These are phyloP conservation scores for Diachasma alloeum DNA, from an alignment of 1,140 invertebrate species.

Conservation along the genomic window DNA sequence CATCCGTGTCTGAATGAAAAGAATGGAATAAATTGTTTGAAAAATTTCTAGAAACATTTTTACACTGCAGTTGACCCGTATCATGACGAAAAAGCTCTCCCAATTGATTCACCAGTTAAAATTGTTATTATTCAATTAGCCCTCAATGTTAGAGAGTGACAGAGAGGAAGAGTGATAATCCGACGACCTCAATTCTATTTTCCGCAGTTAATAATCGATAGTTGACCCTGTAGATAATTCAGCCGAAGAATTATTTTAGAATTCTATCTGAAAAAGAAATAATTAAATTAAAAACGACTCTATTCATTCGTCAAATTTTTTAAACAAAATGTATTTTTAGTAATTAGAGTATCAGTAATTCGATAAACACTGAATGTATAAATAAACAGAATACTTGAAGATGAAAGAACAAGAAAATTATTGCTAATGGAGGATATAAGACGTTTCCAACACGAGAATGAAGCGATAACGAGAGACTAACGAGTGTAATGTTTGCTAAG, in stretches of 20 bases:
- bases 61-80: background rate
- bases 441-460: slow-evolving; percentile 1
- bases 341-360: background rate
- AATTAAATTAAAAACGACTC: background rate
- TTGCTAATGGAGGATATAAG: background rate
- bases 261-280: background rate
- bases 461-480: background rate
- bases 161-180: background rate
- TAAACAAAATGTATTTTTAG: background rate
- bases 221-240: background rate
- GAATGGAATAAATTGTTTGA: no score
- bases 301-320: background rate
- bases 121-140: background rate
- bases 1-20: no score
- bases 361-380: background rate
- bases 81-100: background rate
- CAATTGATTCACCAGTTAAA: background rate
- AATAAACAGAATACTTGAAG: background rate
- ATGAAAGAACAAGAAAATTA: background rate
- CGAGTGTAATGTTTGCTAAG: background rate
- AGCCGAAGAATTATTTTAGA: background rate
- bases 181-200: background rate
- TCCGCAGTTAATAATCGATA: background rate
- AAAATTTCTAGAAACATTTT: background rate
- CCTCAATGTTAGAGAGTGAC: background rate